A percentile compares a stretch with the other conserved stretches of the same genome.
Conservation (phyloP, 2,888 invertebrate genomes). For the Nemapogon koenigi region DNA sequence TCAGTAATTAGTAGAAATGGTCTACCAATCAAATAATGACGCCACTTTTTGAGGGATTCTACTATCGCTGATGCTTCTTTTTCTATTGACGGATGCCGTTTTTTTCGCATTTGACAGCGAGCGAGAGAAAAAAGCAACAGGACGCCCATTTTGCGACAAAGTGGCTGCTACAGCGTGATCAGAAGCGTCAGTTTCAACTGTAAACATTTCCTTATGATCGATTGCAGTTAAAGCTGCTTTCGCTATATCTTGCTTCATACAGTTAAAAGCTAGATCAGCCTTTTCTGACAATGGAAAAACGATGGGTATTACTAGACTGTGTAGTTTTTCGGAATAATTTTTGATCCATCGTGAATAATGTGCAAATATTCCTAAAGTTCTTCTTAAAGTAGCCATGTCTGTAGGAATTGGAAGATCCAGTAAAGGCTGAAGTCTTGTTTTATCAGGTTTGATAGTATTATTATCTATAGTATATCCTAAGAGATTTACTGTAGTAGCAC, state of each 20-base stretch:
- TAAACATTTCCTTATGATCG: not conserved
- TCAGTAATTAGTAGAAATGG: conserved; percentile 2
- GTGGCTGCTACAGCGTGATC: not conserved
- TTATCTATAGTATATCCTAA: not conserved
- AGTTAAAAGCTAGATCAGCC: not conserved
- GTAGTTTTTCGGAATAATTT: not conserved
- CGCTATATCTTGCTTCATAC: not conserved
- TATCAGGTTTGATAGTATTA: not conserved
- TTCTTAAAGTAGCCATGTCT: not conserved
- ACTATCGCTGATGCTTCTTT: not conserved
- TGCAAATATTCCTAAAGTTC: not conserved
- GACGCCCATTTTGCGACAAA: not conserved
- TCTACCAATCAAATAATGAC: not conserved
- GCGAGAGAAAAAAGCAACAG: not conserved
- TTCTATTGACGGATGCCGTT: not conserved
- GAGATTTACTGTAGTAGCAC: not conserved
- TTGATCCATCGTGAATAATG: not conserved
- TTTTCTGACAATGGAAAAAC: not conserved
- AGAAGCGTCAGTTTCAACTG: not conserved
- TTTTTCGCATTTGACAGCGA: not conserved
- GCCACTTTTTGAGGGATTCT: not conserved
- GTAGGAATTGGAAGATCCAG: not conserved
- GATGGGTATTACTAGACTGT: not conserved
- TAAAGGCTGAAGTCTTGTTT: not conserved
- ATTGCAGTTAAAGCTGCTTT: not conserved